Evolutionary conservation across 2,888 invertebrate species (phyloP).

Genomic region (Drosophila stalkeri): DNA sequence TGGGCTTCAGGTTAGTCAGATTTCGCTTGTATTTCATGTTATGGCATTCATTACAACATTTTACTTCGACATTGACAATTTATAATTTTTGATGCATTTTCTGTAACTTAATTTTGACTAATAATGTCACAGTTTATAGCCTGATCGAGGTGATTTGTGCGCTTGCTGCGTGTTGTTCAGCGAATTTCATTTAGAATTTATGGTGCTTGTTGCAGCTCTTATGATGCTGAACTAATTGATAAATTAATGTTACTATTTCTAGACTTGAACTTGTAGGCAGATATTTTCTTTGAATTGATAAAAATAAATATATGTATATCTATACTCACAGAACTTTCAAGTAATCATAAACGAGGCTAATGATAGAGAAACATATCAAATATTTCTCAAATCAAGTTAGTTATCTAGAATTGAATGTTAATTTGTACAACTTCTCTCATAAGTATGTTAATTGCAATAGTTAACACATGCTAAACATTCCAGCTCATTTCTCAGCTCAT

Average conservation of each 20-base stretch:
- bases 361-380: background rate
- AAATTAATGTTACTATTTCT: slow-evolving; percentile 8
- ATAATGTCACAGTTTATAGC: slow-evolving; percentile 66
- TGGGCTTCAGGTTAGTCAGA: slow-evolving; percentile 55
- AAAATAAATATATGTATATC: no score
- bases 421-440: background rate
- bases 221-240: slow-evolving; percentile 32
- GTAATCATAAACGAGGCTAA: background rate
- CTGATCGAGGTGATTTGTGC: slow-evolving; percentile 63
- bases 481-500: slow-evolving; percentile 26
- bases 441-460: slow-evolving; percentile 32
- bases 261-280: background rate
- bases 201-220: slow-evolving; percentile 25
- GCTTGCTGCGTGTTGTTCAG: slow-evolving; percentile 57
- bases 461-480: slow-evolving; percentile 33
- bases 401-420: background rate
- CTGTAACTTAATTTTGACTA: slow-evolving; percentile 48
- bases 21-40: slow-evolving; percentile 47
- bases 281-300: background rate
- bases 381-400: background rate
- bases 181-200: slow-evolving; percentile 54
- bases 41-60: slow-evolving; percentile 66
- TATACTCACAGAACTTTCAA: background rate
- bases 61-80: slow-evolving; percentile 70
- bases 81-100: slow-evolving; percentile 61